Percentiles rank a stretch among this genome's conserved stretches.
phyloP scores from a whole-genome alignment of 1,140 invertebrate species.

The Hormaphis cornu region DNA sequence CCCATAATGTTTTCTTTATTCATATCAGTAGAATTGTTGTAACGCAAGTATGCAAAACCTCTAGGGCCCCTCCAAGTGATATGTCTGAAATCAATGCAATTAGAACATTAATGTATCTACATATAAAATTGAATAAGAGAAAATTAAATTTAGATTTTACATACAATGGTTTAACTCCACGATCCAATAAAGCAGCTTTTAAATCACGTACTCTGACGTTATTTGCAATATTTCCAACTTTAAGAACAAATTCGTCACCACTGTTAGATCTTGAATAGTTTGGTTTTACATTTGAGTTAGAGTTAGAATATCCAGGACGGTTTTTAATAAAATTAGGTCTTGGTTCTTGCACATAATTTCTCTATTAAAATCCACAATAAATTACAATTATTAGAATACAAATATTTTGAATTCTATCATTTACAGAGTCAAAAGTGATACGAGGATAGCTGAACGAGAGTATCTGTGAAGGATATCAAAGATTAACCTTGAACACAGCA shows the following conservation, averaged over 20 bases:
- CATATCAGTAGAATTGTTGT: slow-evolving; percentile 45
- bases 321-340: slow-evolving; percentile 4
- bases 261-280: slow-evolving; percentile 13
- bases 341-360: neutral
- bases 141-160: neutral
- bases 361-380: slow-evolving; percentile 1
- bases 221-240: slow-evolving; percentile 49
- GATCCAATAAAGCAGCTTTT: slow-evolving; percentile 52
- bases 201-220: slow-evolving; percentile 53
- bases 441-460: too few relatives aligned
- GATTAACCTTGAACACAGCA: too few relatives aligned
- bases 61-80: slow-evolving; percentile 57
- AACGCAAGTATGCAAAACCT: slow-evolving; percentile 57
- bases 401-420: too few relatives aligned
- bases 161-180: slow-evolving; percentile 50
- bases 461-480: too few relatives aligned
- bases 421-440: too few relatives aligned
- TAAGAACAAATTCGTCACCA: slow-evolving; percentile 48
- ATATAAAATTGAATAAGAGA: neutral
- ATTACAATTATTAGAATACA: too few relatives aligned
- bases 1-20: slow-evolving; percentile 9
- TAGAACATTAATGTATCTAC: neutral
- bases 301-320: neutral
- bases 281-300: slow-evolving; percentile 4
- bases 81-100: slow-evolving; percentile 40